Evolutionary conservation across 1,140 invertebrate genomes (phyloP), one percentile per base, ranked within the genome.

Genomic region (Pemphigus obesinymphae): DNA sequence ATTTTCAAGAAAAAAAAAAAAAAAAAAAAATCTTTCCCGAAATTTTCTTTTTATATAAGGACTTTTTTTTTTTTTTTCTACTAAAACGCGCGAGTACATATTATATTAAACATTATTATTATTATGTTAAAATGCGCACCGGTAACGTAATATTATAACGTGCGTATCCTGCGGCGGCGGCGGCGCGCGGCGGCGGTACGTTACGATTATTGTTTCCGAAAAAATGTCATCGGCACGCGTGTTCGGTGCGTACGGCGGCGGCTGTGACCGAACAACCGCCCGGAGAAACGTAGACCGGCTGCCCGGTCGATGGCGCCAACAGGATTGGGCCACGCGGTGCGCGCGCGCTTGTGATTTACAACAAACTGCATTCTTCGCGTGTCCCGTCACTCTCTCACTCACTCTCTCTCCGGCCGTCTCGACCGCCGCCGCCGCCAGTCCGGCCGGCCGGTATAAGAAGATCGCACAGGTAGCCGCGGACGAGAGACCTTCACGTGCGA

Each of bases 361-460:
- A 80, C 75, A 80, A 80, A 80, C 75, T 80, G 75, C 75, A 80
- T 80, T 80, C 75, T 80, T 80, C 23, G 13, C 53, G 75, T 80
- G 53, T 26, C 15, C 37, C 29, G n/a, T n/a, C n/a, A 26, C 31
- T 26, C 61, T 15, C 11, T 10, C 53, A 4, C 34, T 13, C 34
- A 23, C 20, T 72, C 40, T 45, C 68, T 72, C 40, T 29, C 13
- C 1, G 7, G 0, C 20, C n/a, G 15, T 66, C 29, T 31, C 26
- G 3, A 3, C 37, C 3, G 23, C 20, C 53, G 48, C 48, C 48
- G 20, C n/a, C 50, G 50, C 50, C n/a, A 1, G n/a, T 23, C 5
- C 50, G 26, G 4, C 37, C 37, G 37, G n/a, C n/a, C n/a, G n/a
- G n/a, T 45, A 45, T 11, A 45, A 68, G 66, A 68, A 37, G 66